These are phyloP conservation scores for Caenorhabditis sp. DNA, from an alignment of 2,888 invertebrate genomes.

Conservation along the genomic window DNA sequence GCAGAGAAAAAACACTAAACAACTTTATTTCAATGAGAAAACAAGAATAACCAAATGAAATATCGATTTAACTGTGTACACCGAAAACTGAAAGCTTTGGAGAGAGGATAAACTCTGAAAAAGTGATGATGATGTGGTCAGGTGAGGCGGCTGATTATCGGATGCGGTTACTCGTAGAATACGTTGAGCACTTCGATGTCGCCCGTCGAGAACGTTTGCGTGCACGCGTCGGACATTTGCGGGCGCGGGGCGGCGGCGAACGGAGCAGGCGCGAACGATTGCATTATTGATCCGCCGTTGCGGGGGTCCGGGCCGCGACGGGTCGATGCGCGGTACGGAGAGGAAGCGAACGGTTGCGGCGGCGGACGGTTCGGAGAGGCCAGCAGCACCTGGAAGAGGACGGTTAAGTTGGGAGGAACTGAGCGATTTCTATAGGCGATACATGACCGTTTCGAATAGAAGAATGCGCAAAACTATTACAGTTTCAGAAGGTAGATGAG, in stretches of 20 bases:
- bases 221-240: conserved; percentile 72
- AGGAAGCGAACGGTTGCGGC: conserved; percentile 62
- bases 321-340: conserved; percentile 62
- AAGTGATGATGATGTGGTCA: conserved; percentile 15
- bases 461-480: too few relatives aligned
- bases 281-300: conserved; percentile 43
- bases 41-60: conserved; percentile 13
- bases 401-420: conserved; percentile 12
- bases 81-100: conserved; percentile 50
- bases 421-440: not conserved
- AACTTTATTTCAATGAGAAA: not conserved
- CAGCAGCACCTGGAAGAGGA: conserved; percentile 66
- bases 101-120: conserved; percentile 21
- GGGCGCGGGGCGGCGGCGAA: conserved; percentile 59
- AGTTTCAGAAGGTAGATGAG: too few relatives aligned
- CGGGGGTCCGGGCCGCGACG: conserved; percentile 46
- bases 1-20: not conserved
- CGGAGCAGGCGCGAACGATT: conserved; percentile 52
- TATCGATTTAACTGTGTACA: conserved; percentile 26
- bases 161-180: conserved; percentile 70
- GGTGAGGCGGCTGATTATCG: conserved; percentile 27
- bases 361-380: conserved; percentile 73
- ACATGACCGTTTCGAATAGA: not conserved
- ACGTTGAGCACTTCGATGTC: conserved; percentile 82
- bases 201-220: conserved; percentile 79